Conservation (phyloP, 64 coral and sea anemone species). For the Stylophora pistillata region DNA sequence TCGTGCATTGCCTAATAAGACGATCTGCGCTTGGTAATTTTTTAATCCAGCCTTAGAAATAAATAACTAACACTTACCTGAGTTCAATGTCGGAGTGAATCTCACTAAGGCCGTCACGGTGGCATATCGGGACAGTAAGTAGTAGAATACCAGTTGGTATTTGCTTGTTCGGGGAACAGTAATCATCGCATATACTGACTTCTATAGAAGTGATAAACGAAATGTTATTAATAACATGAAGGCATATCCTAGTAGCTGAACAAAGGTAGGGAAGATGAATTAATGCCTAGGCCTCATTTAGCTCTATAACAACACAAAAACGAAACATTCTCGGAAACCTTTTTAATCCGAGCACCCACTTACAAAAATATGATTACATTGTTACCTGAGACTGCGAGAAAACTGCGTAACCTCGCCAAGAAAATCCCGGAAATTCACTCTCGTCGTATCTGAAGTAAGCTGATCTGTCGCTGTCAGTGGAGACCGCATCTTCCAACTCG, state of each 20-base stretch:
- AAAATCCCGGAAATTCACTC: slow-evolving; percentile 71
- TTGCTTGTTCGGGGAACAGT: slow-evolving; percentile 77
- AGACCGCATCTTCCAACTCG: slow-evolving; percentile 71
- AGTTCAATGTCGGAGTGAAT: slow-evolving; percentile 78
- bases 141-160: slow-evolving; percentile 86
- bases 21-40: too few relatives aligned
- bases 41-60: neutral
- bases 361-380: too few relatives aligned
- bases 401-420: slow-evolving; percentile 81
- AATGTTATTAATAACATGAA: neutral
- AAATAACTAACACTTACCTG: slow-evolving; percentile 57
- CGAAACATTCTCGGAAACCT: too few relatives aligned
- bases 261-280: too few relatives aligned
- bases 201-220: slow-evolving; percentile 17
- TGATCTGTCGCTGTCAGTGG: slow-evolving; percentile 8
- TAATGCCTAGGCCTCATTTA: neutral
- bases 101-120: slow-evolving; percentile 57
- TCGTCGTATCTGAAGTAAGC: slow-evolving; percentile 56
- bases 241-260: too few relatives aligned
- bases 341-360: too few relatives aligned
- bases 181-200: slow-evolving; percentile 60
- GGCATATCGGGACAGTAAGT: slow-evolving; percentile 38
- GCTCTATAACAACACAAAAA: neutral
- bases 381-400: slow-evolving; percentile 69
- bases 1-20: too few relatives aligned